Percentiles rank a stretch among this genome's conserved stretches.
These are phyloP conservation scores for Electrophaes corylata DNA, from an alignment of 2,888 invertebrate species.

Conservation along the genomic window DNA sequence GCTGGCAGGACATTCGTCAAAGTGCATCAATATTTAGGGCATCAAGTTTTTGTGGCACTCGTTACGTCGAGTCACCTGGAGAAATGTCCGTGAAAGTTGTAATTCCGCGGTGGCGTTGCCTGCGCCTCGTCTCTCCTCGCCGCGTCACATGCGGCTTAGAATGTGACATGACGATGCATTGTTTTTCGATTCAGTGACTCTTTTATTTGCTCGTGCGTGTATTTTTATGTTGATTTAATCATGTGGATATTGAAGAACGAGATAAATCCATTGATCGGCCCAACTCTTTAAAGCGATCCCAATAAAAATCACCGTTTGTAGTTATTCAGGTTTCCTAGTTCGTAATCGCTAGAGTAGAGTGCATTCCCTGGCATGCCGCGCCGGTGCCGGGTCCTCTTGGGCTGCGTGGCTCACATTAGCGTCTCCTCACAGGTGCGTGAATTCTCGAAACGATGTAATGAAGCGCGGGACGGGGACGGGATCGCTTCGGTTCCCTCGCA, in stretches of 20 bases:
- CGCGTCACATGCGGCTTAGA: not conserved
- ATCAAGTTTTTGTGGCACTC: slow-evolving; percentile 12
- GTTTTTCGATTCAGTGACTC: not conserved
- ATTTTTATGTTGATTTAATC: not conserved
- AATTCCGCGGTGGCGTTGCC: not conserved
- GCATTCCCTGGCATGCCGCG: no score
- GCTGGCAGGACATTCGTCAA: slow-evolving; percentile 8
- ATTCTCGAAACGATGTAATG: slow-evolving; percentile 52
- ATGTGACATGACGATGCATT: not conserved
- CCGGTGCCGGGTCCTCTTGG: no score
- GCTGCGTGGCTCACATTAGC: no score
- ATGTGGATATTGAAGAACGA: not conserved
- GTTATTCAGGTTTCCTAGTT: no score
- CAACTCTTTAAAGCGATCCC: no score
- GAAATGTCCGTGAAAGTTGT: slow-evolving; percentile 15
- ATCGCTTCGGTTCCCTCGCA: slow-evolving; percentile 19
- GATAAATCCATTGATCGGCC: no score
- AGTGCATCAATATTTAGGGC: slow-evolving; percentile 17
- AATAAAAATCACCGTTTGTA: no score
- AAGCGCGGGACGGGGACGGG: slow-evolving; percentile 45
- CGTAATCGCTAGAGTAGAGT: no score
- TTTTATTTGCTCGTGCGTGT: not conserved
- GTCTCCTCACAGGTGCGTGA: slow-evolving; percentile 1
- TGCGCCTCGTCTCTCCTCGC: no score
- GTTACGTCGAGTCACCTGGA: slow-evolving; percentile 3